phyloP scores from a whole-genome alignment of 1,140 invertebrate genomes.

The Microplitis demolitor region DNA sequence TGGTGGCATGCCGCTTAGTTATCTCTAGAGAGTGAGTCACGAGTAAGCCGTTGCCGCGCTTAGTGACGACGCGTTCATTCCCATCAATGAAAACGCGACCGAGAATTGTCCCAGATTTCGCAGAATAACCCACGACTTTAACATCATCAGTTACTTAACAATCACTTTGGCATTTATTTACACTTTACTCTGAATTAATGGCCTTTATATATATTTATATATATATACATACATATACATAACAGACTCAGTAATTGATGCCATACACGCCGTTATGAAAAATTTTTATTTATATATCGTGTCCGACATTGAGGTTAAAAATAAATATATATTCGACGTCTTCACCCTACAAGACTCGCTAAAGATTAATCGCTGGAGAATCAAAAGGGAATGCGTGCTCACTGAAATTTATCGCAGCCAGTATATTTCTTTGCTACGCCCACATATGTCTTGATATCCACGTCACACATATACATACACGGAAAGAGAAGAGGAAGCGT shows the following conservation, averaged over 20 bases:
- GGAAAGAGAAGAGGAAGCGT: conserved; percentile 19
- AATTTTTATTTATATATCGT: neutral
- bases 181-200: too few relatives aligned
- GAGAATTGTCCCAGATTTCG: neutral
- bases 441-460: conserved; percentile 32
- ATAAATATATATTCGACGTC: conserved; percentile 24
- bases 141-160: neutral
- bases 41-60: neutral
- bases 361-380: conserved; percentile 29
- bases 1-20: too few relatives aligned
- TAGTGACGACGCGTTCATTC: neutral
- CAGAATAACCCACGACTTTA: neutral
- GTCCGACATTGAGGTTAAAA: conserved; percentile 8
- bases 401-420: conserved; percentile 33
- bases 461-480: conserved; percentile 9
- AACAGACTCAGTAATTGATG: neutral
- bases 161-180: too few relatives aligned
- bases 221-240: too few relatives aligned
- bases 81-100: conserved; percentile 1
- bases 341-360: conserved; percentile 22
- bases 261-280: neutral
- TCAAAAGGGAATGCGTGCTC: conserved; percentile 30
- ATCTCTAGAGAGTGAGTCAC: neutral
- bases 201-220: too few relatives aligned
- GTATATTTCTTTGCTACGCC: conserved; percentile 32